Evolutionary conservation across 2,888 invertebrate genomes (phyloP).

Genomic region (Euzetes globulus): DNA sequence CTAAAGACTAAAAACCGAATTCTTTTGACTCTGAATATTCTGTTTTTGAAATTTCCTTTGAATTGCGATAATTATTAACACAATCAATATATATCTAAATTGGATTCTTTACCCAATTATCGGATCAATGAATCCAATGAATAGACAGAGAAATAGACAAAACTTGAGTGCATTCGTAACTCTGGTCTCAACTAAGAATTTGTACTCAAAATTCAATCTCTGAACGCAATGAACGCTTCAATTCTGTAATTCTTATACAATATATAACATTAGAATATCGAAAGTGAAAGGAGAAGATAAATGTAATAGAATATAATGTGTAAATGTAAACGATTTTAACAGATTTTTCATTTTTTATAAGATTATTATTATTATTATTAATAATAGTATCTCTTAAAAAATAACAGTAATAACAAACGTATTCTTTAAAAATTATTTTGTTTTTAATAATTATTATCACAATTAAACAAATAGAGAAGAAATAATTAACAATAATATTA

Average conservation of each 20-base stretch:
- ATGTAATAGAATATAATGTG: conserved; percentile 12
- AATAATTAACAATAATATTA: conserved; percentile 15
- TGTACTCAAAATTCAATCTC: background rate
- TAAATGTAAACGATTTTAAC: conserved; percentile 20
- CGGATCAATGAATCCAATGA: background rate
- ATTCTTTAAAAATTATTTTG: conserved; percentile 6
- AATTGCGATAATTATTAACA: background rate
- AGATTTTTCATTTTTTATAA: conserved; percentile 1
- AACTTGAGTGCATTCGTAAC: background rate
- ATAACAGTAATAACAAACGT: conserved; percentile 3
- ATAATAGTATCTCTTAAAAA: background rate
- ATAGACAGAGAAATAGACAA: background rate
- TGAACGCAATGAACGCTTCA: background rate
- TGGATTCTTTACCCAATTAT: background rate
- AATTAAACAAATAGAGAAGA: conserved; percentile 16
- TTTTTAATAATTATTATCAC: conserved; percentile 9
- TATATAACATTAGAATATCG: background rate
- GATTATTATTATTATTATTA: background rate
- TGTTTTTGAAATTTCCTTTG: background rate
- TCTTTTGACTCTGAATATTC: background rate
- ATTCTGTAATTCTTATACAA: background rate
- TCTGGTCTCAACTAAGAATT: background rate
- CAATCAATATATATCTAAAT: background rate
- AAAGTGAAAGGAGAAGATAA: background rate
- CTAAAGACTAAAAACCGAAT: background rate